A percentile compares a stretch with the other conserved stretches of the same genome.
Conservation (phyloP, 2,797 vertebrate species). For the Thamnophis elegans region DNA sequence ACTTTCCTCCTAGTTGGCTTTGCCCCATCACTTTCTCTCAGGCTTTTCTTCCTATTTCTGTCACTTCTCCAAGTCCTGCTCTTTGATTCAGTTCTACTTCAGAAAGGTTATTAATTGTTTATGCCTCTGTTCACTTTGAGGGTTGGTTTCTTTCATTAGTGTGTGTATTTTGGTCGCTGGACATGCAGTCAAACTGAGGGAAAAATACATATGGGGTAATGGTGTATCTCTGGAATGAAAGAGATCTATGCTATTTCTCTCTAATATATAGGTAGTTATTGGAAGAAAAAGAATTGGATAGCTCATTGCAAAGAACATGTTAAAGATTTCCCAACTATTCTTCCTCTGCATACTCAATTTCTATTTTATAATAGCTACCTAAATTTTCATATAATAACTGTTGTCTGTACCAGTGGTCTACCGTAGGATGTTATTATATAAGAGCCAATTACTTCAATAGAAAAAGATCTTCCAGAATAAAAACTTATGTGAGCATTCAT, state of each 20-base stretch:
- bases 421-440: neutral
- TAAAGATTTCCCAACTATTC: constrained; percentile 24
- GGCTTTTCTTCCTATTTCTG: neutral
- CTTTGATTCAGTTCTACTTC: neutral
- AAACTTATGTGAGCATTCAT: neutral
- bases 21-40: neutral
- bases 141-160: neutral
- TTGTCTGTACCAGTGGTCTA: neutral
- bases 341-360: neutral
- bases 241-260: neutral
- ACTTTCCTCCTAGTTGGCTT: neutral
- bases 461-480: neutral
- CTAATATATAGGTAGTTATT: neutral
- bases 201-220: neutral
- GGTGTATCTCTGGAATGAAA: neutral
- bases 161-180: neutral
- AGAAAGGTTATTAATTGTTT: neutral
- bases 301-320: neutral
- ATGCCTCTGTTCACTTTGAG: neutral
- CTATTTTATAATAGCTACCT: neutral
- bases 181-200: neutral
- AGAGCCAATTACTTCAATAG: neutral
- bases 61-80: neutral
- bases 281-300: constrained; percentile 1
- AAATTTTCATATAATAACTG: neutral